phyloP scores from a whole-genome alignment of 2,797 vertebrate species.

The Paguma larvata region DNA sequence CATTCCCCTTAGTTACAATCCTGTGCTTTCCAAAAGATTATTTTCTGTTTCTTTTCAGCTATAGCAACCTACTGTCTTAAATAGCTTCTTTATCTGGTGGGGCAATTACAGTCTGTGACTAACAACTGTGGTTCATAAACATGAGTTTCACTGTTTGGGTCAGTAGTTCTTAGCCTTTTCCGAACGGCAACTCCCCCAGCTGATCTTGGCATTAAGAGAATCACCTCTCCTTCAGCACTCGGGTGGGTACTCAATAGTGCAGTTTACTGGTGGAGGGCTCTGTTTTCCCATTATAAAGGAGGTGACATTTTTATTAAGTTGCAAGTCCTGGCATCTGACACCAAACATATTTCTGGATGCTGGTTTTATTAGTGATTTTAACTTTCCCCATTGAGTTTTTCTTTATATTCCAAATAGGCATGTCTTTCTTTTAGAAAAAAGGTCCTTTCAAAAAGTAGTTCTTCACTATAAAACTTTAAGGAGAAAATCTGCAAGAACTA shows the following conservation, averaged over 20 bases:
- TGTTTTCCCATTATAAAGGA: not conserved
- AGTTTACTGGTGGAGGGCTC: not conserved
- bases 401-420: conserved; percentile 24
- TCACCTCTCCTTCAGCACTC: not conserved
- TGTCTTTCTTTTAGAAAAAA: conserved; percentile 41
- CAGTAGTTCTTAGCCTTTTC: conserved; percentile 59
- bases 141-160: conserved; percentile 59
- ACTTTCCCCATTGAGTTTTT: conserved; percentile 8
- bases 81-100: conserved; percentile 72
- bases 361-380: conserved; percentile 24
- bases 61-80: conserved; percentile 74
- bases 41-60: conserved; percentile 84
- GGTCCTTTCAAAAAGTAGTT: conserved; percentile 56
- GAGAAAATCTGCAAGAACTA: not conserved
- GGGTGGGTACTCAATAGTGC: not conserved
- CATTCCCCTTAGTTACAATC: conserved; percentile 50
- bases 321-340: not conserved
- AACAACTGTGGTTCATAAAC: conserved; percentile 79
- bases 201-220: conserved; percentile 3
- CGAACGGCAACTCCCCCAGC: conserved; percentile 57
- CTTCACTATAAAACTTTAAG: not conserved
- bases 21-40: conserved; percentile 54
- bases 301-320: conserved; percentile 49
- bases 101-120: conserved; percentile 80
- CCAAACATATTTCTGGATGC: not conserved